Conservation (phyloP, 2,113 vertebrate species). For the Stercorarius parasiticus region DNA sequence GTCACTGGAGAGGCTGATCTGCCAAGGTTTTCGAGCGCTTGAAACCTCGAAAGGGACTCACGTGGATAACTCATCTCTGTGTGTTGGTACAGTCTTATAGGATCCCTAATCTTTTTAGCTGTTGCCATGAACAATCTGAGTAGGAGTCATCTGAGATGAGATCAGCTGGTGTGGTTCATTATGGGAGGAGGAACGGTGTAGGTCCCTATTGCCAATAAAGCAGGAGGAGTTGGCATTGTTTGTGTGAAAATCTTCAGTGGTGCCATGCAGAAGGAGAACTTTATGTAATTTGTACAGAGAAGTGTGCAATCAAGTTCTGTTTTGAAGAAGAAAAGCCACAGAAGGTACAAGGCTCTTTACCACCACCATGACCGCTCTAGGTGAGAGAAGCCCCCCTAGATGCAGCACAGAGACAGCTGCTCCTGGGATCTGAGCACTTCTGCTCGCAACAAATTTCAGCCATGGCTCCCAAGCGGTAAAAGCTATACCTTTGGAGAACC, state of each 20-base stretch:
- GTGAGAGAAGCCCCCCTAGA: neutral
- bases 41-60: neutral
- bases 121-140: neutral
- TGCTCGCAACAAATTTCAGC: neutral
- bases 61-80: neutral
- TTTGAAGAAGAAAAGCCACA: neutral
- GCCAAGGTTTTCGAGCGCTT: neutral
- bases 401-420: neutral
- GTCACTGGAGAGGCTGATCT: neutral
- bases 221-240: neutral
- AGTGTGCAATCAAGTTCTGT: neutral
- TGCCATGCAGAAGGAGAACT: neutral
- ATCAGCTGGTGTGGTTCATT: neutral
- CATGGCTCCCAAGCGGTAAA: neutral
- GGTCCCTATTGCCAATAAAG: neutral
- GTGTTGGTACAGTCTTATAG: neutral
- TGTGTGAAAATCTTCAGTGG: neutral
- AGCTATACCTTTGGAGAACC: neutral
- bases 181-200: neutral
- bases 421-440: neutral
- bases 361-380: neutral
- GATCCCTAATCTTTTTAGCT: neutral
- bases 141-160: neutral
- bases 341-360: neutral
- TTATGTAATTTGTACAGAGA: neutral